Percentiles rank a stretch among this genome's conserved stretches.
phyloP scores from a whole-genome alignment of 2,888 invertebrate species.

The Eristalis intricaria region DNA sequence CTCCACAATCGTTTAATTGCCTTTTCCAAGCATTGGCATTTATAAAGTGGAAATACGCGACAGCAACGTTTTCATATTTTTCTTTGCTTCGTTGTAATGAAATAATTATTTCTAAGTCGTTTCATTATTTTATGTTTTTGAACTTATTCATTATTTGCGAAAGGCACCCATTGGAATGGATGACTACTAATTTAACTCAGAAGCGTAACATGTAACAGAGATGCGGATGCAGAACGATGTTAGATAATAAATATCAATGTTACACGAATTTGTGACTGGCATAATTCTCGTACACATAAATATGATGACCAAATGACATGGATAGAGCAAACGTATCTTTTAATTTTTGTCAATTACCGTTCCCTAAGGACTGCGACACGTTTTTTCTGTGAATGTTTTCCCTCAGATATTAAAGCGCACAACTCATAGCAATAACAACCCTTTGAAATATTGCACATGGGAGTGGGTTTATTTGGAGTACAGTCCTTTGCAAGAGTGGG shows the following conservation, averaged over 20 bases:
- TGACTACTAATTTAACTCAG: conserved; percentile 38
- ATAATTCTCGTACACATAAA: conserved; percentile 15
- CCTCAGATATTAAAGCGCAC: conserved; percentile 11
- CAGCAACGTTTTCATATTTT: conserved; percentile 46
- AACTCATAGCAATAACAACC: conserved; percentile 27
- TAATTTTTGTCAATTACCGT: conserved; percentile 64
- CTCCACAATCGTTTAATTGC: conserved; percentile 46
- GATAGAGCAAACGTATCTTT: conserved; percentile 32
- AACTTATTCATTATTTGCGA: conserved; percentile 65
- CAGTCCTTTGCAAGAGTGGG: not conserved
- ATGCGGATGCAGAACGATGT: conserved; percentile 38
- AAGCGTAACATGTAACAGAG: conserved; percentile 18
- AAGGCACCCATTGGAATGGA: conserved; percentile 57
- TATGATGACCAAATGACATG: conserved; percentile 17
- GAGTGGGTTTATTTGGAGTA: conserved; percentile 8
- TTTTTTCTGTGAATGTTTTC: not conserved
- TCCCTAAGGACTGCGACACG: conserved; percentile 2
- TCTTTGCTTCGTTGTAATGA: conserved; percentile 55
- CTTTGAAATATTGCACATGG: conserved; percentile 29
- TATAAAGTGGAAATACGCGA: conserved; percentile 69
- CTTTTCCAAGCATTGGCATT: conserved; percentile 47
- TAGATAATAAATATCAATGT: conserved; percentile 60
- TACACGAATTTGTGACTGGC: conserved; percentile 42
- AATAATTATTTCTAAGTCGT: conserved; percentile 73
- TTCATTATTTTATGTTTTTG: conserved; percentile 68